Conservation (phyloP, 1,140 invertebrate genomes). For the Coptotermes formosanus region DNA sequence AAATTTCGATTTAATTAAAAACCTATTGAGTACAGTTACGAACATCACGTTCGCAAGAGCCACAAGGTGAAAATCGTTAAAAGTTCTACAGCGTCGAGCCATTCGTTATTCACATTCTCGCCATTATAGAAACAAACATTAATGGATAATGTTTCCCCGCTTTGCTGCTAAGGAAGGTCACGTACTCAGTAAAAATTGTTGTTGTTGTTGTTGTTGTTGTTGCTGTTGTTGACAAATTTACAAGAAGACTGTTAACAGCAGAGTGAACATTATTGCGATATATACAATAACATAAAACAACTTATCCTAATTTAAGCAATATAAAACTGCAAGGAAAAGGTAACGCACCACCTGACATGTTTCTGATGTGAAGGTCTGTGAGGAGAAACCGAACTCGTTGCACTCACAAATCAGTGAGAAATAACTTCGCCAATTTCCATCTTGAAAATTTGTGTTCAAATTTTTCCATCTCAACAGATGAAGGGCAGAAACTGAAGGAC, state of each 20-base stretch:
- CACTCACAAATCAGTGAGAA: too few relatives aligned
- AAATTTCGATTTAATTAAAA: background rate
- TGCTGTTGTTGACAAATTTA: background rate
- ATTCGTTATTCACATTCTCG: background rate
- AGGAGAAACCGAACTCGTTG: too few relatives aligned
- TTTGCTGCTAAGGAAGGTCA: too few relatives aligned
- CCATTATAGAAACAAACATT: background rate
- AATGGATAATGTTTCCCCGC: background rate
- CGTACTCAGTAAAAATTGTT: too few relatives aligned
- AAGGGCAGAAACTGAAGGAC: too few relatives aligned
- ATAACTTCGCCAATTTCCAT: too few relatives aligned
- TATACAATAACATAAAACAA: background rate
- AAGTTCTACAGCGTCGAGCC: background rate
- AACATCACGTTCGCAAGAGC: background rate
- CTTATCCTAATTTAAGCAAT: too few relatives aligned
- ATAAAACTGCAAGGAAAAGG: too few relatives aligned
- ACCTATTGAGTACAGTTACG: background rate
- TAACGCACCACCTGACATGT: too few relatives aligned
- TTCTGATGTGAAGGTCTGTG: too few relatives aligned
- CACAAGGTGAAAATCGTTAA: background rate
- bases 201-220: background rate
- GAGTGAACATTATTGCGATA: background rate
- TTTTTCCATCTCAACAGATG: too few relatives aligned
- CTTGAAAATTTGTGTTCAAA: too few relatives aligned
- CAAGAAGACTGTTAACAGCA: background rate